Evolutionary conservation across 2,113 vertebrate genomes (phyloP).

Genomic region (Rafetus swinhoei): DNA sequence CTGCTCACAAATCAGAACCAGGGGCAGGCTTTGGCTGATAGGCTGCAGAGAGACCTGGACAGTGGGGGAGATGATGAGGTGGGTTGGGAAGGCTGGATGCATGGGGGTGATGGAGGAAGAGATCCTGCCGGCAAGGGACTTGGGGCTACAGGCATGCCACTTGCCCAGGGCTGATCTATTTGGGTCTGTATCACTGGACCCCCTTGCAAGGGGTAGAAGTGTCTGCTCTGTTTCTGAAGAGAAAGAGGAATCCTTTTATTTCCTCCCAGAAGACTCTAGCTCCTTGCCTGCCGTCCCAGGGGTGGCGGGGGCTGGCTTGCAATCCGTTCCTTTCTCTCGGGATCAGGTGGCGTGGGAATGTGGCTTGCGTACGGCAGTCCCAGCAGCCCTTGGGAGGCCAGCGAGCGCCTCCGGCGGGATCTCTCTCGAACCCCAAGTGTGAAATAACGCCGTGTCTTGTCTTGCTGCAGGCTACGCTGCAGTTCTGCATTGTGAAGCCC

Average conservation of each 20-base stretch:
- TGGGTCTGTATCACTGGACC: background rate
- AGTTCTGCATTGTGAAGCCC: conserved; percentile 97
- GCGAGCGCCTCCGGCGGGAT: background rate
- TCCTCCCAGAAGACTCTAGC: too few relatives aligned
- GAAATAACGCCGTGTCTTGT: fast-evolving
- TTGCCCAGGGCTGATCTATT: background rate
- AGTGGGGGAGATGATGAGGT: background rate
- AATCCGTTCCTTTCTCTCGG: background rate
- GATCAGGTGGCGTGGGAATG: background rate
- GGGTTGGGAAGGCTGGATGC: background rate
- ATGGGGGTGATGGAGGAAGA: background rate
- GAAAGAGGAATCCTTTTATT: background rate
- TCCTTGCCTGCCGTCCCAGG: background rate
- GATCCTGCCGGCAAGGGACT: background rate
- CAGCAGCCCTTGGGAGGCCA: background rate
- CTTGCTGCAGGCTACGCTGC: conserved; percentile 89
- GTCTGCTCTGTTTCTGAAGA: background rate
- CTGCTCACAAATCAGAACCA: background rate
- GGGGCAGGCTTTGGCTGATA: background rate
- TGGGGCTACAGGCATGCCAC: background rate
- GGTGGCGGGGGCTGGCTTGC: background rate
- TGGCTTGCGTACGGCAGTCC: background rate
- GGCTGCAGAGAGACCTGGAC: background rate
- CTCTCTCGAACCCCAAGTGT: fast-evolving
- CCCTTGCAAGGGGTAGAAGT: background rate